Base-by-base conservation (phyloP, 2,797 vertebrate species). In the Microctenopoma steveboyesi region DNA sequence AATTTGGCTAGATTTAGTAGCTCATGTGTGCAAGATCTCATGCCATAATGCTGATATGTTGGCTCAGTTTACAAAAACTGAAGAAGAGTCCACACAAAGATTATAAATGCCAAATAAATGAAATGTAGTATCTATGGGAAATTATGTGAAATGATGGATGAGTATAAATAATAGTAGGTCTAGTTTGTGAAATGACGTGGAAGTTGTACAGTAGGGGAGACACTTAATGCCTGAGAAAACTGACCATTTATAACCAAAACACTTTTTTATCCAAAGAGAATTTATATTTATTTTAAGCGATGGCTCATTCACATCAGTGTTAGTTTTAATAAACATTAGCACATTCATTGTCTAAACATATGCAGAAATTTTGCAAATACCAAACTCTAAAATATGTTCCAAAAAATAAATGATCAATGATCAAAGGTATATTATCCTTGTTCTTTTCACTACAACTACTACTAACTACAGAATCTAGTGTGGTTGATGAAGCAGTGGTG, bases 101-200 rank as follows among this genome's bases (percentile, higher is more conserved):
- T 42, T 28, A 37, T 27, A 35, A 69, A 40, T 30, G 54, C 16
- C 11, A 59, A 27, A 39, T 54, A 3, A 53, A 56, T 50, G 15
- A 43, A 55, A 16, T 68, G 39, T 46, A 15, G 39, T n/a, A 4
- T 58, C 35, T 58, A 57, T 50, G 5, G 11, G 33, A 40, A 0
- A 47, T 0, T 8, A 54, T 33, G 35, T 51, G 35, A 30, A 12
- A 48, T 12, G 7, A 42, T 16, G 43, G 14, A 0, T 25, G 18
- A 47, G 22, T 22, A 22, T 22, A 22, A 22, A 22, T 22, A 22
- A 22, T 22, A 22, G 22, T 14, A 10, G 8, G 37, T 39, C 30
- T 53, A 18, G 12, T 7, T 10, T 37, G 35, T 40, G 3, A 39
- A 52, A 30, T 25, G 1, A 43, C 18, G 30, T 57, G 3, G 12